Conservation (phyloP, 2,888 invertebrate species). For the Toxonevra muliebris region DNA sequence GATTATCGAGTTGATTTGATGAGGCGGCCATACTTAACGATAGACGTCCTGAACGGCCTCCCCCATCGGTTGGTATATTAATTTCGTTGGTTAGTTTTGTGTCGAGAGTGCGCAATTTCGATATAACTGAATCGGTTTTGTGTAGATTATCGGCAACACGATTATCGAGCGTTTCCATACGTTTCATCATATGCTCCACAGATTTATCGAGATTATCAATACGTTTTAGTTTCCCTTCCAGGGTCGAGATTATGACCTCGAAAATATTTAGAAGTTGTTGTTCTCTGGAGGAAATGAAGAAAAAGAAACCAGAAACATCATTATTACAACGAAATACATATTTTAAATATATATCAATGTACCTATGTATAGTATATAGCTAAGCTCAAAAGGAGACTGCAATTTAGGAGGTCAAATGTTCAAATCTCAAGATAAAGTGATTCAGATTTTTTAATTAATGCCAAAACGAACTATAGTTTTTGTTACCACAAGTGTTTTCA, state of each 20-base stretch:
- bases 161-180: conserved; percentile 83
- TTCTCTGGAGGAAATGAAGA: conserved; percentile 70
- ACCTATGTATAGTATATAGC: no score
- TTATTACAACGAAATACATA: no score
- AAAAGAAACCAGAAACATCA: neutral
- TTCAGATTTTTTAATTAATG: no score
- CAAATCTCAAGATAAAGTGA: no score
- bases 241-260: conserved; percentile 87
- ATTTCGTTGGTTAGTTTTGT: conserved; percentile 75
- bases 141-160: conserved; percentile 84
- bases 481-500: no score
- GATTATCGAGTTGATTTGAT: conserved; percentile 70
- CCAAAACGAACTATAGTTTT: no score
- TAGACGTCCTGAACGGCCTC: conserved; percentile 47
- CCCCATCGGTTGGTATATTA: conserved; percentile 19
- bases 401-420: no score
- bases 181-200: conserved; percentile 85
- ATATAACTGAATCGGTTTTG: conserved; percentile 84
- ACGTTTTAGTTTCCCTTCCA: conserved; percentile 86
- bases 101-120: conserved; percentile 79
- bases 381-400: no score
- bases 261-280: conserved; percentile 89
- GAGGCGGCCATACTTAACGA: conserved; percentile 45
- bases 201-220: conserved; percentile 90
- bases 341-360: no score